Evolutionary conservation across 2,888 invertebrate species (phyloP).

Genomic region (Diplazon laetatorius): DNA sequence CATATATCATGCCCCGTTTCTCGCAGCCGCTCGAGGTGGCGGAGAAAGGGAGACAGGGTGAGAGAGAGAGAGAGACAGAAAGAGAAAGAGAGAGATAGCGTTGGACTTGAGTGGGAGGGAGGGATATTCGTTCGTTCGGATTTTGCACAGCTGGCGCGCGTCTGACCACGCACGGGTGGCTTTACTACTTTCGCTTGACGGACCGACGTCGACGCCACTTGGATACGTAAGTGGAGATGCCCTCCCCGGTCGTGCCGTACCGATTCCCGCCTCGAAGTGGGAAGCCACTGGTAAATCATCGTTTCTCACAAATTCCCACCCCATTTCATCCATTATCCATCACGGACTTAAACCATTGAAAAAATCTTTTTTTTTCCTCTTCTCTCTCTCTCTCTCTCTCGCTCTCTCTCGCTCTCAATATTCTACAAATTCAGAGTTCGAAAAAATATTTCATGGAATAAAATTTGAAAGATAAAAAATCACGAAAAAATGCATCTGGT

Average conservation of each 20-base stretch:
- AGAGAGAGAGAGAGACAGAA: neutral
- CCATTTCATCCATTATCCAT: neutral
- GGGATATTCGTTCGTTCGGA: slow-evolving; percentile 44
- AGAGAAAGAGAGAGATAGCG: neutral
- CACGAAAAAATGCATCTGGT: too few species aligned
- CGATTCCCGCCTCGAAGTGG: neutral
- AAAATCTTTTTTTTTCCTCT: too few species aligned
- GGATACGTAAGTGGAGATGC: slow-evolving; percentile 51
- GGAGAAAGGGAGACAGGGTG: neutral
- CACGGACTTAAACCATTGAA: too few species aligned
- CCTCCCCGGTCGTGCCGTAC: neutral
- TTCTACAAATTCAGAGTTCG: too few species aligned
- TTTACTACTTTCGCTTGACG: slow-evolving; percentile 59
- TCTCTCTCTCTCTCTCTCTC: too few species aligned
- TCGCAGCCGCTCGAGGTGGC: neutral
- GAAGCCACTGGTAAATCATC: slow-evolving; percentile 30
- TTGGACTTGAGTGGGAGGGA: neutral
- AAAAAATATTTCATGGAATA: too few species aligned
- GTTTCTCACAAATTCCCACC: neutral
- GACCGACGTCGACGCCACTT: slow-evolving; percentile 53
- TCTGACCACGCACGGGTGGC: slow-evolving; percentile 52
- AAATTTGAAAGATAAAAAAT: too few species aligned
- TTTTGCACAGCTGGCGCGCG: slow-evolving; percentile 50
- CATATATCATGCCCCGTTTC: slow-evolving; percentile 10
- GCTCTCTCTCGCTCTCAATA: too few species aligned